phyloP scores from a whole-genome alignment of 2,888 invertebrate genomes.

The Drosophila glabriapex region DNA sequence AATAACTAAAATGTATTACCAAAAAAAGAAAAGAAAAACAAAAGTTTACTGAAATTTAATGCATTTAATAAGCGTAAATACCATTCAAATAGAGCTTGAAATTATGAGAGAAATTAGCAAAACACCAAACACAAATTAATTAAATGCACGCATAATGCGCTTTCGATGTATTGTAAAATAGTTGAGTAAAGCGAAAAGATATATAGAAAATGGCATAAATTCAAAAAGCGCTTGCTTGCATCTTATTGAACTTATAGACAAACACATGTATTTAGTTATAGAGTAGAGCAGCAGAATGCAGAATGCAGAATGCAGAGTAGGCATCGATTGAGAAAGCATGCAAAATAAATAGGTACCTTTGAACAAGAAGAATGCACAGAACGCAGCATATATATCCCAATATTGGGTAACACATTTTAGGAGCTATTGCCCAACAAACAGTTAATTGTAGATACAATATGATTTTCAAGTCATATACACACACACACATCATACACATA shows the following conservation, averaged over 20 bases:
- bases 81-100: conserved; percentile 74
- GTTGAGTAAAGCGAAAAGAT: conserved; percentile 26
- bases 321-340: conserved; percentile 25
- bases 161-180: conserved; percentile 71
- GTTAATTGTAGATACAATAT: conserved; percentile 52
- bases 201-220: conserved; percentile 25
- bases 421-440: conserved; percentile 50
- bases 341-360: conserved; percentile 45
- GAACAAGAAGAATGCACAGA: conserved; percentile 21
- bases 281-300: conserved; percentile 36
- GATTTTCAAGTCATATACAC: conserved; percentile 25
- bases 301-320: conserved; percentile 20
- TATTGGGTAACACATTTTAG: conserved; percentile 33
- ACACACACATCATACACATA: neutral
- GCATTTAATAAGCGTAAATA: conserved; percentile 77
- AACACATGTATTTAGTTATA: conserved; percentile 36
- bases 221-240: conserved; percentile 41
- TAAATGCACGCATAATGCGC: conserved; percentile 56
- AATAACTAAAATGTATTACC: conserved; percentile 26
- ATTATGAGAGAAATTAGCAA: conserved; percentile 28
- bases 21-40: neutral
- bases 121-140: conserved; percentile 20
- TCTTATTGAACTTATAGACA: conserved; percentile 22
- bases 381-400: conserved; percentile 8
- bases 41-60: conserved; percentile 70